Conservation (phyloP, 2,797 vertebrate genomes). For the Rhinogobio ventralis region DNA sequence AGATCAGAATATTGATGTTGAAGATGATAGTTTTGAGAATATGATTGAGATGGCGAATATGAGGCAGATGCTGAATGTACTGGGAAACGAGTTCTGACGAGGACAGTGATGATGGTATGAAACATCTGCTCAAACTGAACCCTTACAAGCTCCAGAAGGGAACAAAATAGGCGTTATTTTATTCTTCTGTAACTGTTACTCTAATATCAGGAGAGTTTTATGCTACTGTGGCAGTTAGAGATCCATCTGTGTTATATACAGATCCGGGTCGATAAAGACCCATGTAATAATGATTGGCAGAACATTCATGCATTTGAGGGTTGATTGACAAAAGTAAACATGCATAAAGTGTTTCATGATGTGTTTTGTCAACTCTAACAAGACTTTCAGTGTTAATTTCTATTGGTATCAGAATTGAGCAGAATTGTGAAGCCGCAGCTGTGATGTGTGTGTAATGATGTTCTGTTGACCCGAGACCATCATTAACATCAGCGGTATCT, state of each 20-base stretch:
- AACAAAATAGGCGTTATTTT: not conserved
- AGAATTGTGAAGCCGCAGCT: slow-evolving; percentile 12
- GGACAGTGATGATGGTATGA: too few species aligned
- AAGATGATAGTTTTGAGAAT: too few species aligned
- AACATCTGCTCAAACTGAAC: not conserved
- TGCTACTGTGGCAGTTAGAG: not conserved
- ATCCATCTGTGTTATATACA: not conserved
- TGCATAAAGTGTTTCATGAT: not conserved
- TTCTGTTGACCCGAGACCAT: slow-evolving; percentile 28
- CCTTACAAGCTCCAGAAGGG: not conserved
- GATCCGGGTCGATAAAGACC: not conserved
- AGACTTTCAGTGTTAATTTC: not conserved
- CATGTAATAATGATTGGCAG: not conserved
- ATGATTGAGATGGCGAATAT: not conserved
- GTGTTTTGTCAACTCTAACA: not conserved
- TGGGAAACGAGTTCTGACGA: not conserved
- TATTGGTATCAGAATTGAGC: not conserved
- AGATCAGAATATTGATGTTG: not conserved
- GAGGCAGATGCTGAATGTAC: too few species aligned
- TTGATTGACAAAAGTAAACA: not conserved
- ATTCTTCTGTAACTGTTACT: not conserved
- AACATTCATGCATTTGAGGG: not conserved
- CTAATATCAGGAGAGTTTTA: not conserved
- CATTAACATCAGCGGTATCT: slow-evolving; percentile 10
- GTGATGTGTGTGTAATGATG: slow-evolving; percentile 21